phyloP scores from a whole-genome alignment of 2,888 invertebrate species.

The Drosophila quinaria region DNA sequence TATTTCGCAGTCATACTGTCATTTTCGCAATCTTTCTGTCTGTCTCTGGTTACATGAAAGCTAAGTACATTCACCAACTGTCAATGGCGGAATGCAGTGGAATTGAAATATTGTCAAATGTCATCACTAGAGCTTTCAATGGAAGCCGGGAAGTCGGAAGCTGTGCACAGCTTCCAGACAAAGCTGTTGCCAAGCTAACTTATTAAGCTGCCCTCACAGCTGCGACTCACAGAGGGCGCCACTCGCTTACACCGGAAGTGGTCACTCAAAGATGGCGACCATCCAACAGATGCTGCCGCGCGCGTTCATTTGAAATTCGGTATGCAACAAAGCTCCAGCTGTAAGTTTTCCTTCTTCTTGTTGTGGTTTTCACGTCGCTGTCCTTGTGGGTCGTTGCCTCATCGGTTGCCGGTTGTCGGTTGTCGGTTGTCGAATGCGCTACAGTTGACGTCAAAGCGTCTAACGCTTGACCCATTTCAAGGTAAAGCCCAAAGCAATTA shows the following conservation, averaged over 20 bases:
- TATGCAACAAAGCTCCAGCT: constrained; percentile 13
- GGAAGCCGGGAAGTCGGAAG: constrained; percentile 59
- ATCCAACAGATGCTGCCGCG: constrained; percentile 23
- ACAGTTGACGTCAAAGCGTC: constrained; percentile 29
- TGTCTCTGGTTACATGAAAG: not conserved
- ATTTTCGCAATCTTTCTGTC: not conserved
- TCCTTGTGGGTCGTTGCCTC: constrained; percentile 31
- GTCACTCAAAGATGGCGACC: constrained; percentile 33
- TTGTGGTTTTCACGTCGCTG: not conserved
- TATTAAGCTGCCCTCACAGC: not conserved
- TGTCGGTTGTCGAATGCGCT: not conserved
- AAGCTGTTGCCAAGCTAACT: constrained; percentile 27
- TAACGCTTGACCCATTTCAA: constrained; percentile 14
- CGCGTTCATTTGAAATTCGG: constrained; percentile 14
- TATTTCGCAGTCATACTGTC: constrained; percentile 7
- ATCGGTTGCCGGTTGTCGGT: constrained; percentile 14
- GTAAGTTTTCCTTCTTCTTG: not conserved
- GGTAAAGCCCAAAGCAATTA: constrained; percentile 20
- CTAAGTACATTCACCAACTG: constrained; percentile 8
- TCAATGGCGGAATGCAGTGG: constrained; percentile 35
- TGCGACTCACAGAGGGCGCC: constrained; percentile 48
- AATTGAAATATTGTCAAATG: constrained; percentile 35
- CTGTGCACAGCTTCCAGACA: constrained; percentile 66
- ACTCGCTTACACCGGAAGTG: constrained; percentile 17
- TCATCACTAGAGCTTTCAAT: constrained; percentile 37